Evolutionary conservation across 2,797 vertebrate genomes (phyloP).

Genomic region (Schizothorax lantsangensis): DNA sequence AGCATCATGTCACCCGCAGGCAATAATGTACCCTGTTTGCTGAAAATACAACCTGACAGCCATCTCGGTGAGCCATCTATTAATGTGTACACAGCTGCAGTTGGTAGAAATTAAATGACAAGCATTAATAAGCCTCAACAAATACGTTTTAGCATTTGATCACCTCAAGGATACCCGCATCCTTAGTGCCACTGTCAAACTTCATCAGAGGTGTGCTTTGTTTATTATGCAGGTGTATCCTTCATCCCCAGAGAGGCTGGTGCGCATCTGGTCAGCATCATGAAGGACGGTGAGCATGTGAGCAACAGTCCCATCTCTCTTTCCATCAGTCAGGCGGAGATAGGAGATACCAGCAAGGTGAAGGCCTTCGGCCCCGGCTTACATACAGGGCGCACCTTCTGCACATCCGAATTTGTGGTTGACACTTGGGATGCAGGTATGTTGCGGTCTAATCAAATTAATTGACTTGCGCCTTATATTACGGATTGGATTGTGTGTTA

Average conservation of each 20-base stretch:
- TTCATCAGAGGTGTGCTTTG: slow-evolving; percentile 18
- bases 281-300: slow-evolving; percentile 71
- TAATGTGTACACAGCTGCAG: background rate
- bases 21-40: slow-evolving; percentile 77
- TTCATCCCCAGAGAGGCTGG: slow-evolving; percentile 77
- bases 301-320: slow-evolving; percentile 78
- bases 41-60: slow-evolving; percentile 78
- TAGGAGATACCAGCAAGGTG: slow-evolving; percentile 71
- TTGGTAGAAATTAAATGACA: background rate
- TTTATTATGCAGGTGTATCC: slow-evolving; percentile 68
- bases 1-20: slow-evolving; percentile 77
- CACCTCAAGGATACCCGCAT: background rate
- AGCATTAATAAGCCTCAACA: background rate
- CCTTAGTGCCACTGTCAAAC: background rate
- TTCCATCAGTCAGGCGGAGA: slow-evolving; percentile 79
- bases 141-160: background rate
- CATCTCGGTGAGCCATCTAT: slow-evolving; percentile 73
- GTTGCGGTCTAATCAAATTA: background rate
- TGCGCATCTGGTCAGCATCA: slow-evolving; percentile 79
- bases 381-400: slow-evolving; percentile 73
- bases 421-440: slow-evolving; percentile 80
- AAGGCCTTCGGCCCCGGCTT: slow-evolving; percentile 77
- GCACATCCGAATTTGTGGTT: slow-evolving; percentile 73
- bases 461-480: background rate
- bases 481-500: background rate